A percentile compares a stretch with the other conserved stretches of the same genome.
phyloP scores from a whole-genome alignment of 92 coral and sea anemone genomes.

The Palythoa caribaeorum region DNA sequence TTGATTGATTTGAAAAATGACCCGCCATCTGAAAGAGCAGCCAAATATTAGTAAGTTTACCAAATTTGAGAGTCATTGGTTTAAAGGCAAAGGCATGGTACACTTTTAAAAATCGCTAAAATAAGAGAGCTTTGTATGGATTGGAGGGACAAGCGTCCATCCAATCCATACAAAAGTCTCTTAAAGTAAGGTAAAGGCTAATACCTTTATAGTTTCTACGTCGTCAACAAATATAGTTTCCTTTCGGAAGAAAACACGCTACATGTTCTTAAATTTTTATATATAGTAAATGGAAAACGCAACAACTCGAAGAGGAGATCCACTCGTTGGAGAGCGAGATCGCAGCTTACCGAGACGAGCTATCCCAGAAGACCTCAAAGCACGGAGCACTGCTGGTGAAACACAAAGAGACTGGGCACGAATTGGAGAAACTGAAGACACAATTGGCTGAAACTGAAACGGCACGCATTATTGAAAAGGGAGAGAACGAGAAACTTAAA shows the following conservation, averaged over 20 bases:
- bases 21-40: too few species aligned
- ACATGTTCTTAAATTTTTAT: not conserved
- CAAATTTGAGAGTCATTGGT: too few species aligned
- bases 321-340: conserved; percentile 53
- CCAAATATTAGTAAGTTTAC: too few species aligned
- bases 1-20: too few species aligned
- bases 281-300: conserved; percentile 29
- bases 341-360: conserved; percentile 9
- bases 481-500: conserved; percentile 55
- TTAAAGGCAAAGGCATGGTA: too few species aligned
- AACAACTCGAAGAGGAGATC: conserved; percentile 52
- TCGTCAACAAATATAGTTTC: too few species aligned
- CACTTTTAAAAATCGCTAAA: too few species aligned
- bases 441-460: conserved; percentile 54
- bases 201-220: too few species aligned
- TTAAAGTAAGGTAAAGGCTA: too few species aligned
- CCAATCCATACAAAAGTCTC: too few species aligned
- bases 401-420: conserved; percentile 49
- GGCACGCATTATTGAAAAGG: conserved; percentile 43
- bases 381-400: conserved; percentile 30
- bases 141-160: too few species aligned
- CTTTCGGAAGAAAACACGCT: not conserved
- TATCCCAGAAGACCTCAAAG: conserved; percentile 38
- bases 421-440: conserved; percentile 39
- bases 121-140: too few species aligned